Evolutionary conservation across 2,797 vertebrate species (phyloP), one percentile per base, ranked within the genome.

Genomic region (Florisuga fusca): DNA sequence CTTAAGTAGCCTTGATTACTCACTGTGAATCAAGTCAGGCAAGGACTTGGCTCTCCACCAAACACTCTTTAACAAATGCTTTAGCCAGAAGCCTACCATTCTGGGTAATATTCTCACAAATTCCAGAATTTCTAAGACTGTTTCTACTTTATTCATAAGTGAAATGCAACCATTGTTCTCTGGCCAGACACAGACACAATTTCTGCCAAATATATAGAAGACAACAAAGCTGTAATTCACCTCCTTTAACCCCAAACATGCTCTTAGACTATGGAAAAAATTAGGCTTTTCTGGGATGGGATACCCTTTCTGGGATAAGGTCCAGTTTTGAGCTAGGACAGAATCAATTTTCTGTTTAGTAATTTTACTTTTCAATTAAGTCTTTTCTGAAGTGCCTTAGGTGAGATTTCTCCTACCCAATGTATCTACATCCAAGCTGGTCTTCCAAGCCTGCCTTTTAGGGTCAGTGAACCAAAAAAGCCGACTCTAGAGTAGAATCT

Each of bases 21-120:
- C 45, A 55, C 43, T 45, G 38, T 84, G 48, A 86, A 81, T 94
- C 67, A 82, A 95, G 43, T 27, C 83, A 95, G 69, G 55, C 80
- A 76, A 88, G 38, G 55, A 31, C 20, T 90, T 95, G 91, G 85
- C 91, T 79, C 27, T 87, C 15, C 10, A 38, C 91, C 77, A 95
- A 36, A 55, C 14, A 53, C 45, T 66, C 76, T 73, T 95, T 85
- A 90, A 63, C 90, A 91, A 92, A 90, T 73, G 55, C 55, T 84
- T 93, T 93, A 91, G 85, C 90, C 73, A 94, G 90, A 89, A 93
- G 71, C 66, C 83, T 95, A 93, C 93, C 86, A 79, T 94, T 95
- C 77, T 91, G 90, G 58, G 80, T 86, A 91, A 84, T 80, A 91
- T 82, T 92, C 88, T 94, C 81, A 87, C 81, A 80, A 95, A 95